Conservation (phyloP, 2,113 vertebrate species). For the Marmota monax region DNA sequence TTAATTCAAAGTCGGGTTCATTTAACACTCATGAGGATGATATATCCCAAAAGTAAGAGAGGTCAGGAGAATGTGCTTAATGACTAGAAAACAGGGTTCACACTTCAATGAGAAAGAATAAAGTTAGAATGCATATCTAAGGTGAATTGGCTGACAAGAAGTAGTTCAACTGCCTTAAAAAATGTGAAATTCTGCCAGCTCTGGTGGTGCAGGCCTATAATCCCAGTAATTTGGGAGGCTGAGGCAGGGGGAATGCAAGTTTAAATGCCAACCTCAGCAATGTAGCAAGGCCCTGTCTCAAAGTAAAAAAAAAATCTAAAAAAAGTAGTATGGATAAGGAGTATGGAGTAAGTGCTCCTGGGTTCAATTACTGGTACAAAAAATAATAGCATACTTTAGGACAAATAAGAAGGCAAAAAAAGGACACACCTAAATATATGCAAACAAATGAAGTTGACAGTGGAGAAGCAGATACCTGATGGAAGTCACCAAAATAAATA, state of each 20-base stretch:
- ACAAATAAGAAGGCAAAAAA: background rate
- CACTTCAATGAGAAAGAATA: background rate
- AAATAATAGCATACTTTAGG: too few species aligned
- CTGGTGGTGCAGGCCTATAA: too few species aligned
- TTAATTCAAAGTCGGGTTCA: background rate
- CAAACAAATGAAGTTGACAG: background rate
- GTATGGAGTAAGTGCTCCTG: too few species aligned
- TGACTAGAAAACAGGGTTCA: background rate
- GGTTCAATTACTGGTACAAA: too few species aligned
- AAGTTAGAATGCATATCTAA: background rate
- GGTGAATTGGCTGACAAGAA: background rate
- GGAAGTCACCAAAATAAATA: background rate
- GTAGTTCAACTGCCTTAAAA: background rate
- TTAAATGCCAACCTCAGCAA: too few species aligned
- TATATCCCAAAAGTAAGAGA: background rate
- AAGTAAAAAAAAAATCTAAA: too few species aligned
- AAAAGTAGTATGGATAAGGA: too few species aligned
- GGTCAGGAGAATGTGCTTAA: background rate
- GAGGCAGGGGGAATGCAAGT: too few species aligned
- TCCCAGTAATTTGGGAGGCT: too few species aligned
- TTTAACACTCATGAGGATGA: background rate
- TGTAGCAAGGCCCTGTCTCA: too few species aligned
- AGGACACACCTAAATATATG: background rate
- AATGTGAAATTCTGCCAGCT: background rate
- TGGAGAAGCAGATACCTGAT: too few species aligned